Evolutionary conservation across 2,797 vertebrate species (phyloP).

Genomic region (Myotis myotis): DNA sequence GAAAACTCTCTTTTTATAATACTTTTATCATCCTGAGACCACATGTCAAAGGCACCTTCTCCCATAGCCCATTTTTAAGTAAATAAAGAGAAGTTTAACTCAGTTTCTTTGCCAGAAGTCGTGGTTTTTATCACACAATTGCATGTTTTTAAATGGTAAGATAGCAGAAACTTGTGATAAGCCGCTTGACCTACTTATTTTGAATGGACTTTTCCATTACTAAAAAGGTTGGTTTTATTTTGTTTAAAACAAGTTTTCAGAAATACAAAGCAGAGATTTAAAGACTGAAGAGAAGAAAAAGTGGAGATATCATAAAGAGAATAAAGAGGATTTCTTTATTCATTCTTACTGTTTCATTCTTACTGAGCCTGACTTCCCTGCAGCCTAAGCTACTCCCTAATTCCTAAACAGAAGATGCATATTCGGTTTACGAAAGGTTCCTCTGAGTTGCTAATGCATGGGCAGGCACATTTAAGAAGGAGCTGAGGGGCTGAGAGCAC

Average conservation of each 20-base stretch:
- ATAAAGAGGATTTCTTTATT: neutral
- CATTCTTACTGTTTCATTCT: neutral
- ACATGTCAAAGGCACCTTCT: slow-evolving; percentile 6
- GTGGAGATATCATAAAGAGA: neutral
- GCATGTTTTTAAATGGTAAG: slow-evolving; percentile 49
- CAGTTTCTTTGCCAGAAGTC: slow-evolving; percentile 11
- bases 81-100: slow-evolving; percentile 37
- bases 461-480: neutral
- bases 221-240: slow-evolving; percentile 26
- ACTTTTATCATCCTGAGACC: neutral
- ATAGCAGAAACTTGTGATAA: slow-evolving; percentile 42
- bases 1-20: slow-evolving; percentile 42
- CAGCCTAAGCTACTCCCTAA: neutral
- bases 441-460: neutral
- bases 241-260: neutral
- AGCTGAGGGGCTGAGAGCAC: neutral
- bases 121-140: slow-evolving; percentile 28
- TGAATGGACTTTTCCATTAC: slow-evolving; percentile 34
- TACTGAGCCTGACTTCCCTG: neutral
- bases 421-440: neutral
- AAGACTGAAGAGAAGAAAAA: slow-evolving; percentile 1
- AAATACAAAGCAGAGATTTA: slow-evolving; percentile 36
- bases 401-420: neutral
- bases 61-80: slow-evolving; percentile 43
- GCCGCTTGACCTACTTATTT: slow-evolving; percentile 39